Evolutionary conservation across 2,888 invertebrate genomes (phyloP).

Genomic region (Nomada fabriciana): DNA sequence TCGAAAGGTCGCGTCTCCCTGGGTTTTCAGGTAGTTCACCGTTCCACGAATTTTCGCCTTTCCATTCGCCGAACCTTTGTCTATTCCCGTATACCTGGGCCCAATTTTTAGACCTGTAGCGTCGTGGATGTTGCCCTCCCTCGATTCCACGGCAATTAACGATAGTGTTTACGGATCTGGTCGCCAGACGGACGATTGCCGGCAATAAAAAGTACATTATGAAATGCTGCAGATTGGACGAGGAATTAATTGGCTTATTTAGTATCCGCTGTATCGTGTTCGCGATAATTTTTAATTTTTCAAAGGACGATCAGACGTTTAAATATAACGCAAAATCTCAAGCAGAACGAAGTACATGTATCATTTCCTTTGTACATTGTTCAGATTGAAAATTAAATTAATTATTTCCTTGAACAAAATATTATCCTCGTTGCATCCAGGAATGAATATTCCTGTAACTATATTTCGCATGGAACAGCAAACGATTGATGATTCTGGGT

Average conservation of each 20-base stretch:
- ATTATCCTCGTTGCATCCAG: too few species aligned
- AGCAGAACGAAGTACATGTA: too few species aligned
- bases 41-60: constrained; percentile 49
- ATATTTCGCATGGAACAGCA: too few species aligned
- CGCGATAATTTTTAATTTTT: too few species aligned
- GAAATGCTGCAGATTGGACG: not conserved
- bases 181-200: not conserved
- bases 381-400: too few species aligned
- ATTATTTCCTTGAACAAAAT: too few species aligned
- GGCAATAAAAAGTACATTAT: constrained; percentile 1
- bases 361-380: too few species aligned
- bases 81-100: constrained; percentile 44
- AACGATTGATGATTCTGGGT: not conserved
- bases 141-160: constrained; percentile 3
- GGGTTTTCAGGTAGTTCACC: constrained; percentile 36
- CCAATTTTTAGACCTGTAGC: constrained; percentile 1
- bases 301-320: too few species aligned
- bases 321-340: too few species aligned
- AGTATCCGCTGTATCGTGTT: too few species aligned
- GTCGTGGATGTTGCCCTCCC: not conserved
- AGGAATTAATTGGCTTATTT: too few species aligned
- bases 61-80: constrained; percentile 37
- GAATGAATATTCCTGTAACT: too few species aligned
- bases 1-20: constrained; percentile 27
- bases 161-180: not conserved